phyloP scores from a whole-genome alignment of 2,113 vertebrate genomes.

The Nyctereutes procyonoides region DNA sequence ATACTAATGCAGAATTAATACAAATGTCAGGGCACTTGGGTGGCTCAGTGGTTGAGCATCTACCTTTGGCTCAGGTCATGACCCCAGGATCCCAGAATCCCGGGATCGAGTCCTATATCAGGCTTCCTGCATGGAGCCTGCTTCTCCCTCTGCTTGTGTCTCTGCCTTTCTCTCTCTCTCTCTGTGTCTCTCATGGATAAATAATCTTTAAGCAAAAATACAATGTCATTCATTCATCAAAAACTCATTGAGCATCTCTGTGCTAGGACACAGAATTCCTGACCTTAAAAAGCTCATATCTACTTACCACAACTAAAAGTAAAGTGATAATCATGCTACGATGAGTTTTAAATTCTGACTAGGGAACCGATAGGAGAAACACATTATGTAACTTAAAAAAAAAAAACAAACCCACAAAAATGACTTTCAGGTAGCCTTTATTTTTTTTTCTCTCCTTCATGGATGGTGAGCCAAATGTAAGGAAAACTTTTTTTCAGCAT shows the following conservation, averaged over 20 bases:
- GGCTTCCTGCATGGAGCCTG: no score
- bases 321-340: not conserved
- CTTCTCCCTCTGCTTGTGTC: no score
- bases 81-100: no score
- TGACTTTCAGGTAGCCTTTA: not conserved
- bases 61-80: no score
- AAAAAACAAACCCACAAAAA: not conserved
- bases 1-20: not conserved
- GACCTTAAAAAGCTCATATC: not conserved
- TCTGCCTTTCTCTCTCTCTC: no score
- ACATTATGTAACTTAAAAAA: not conserved
- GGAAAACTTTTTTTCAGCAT: not conserved
- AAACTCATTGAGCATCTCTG: not conserved
- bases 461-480: not conserved
- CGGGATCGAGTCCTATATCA: no score
- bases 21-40: not conserved
- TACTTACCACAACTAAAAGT: not conserved
- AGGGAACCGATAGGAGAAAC: not conserved
- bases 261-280: not conserved
- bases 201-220: no score
- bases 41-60: no score
- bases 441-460: not conserved
- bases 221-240: not conserved
- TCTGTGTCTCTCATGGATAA: no score
- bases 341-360: conserved; percentile 3